A percentile compares a stretch with the other conserved stretches of the same genome.
Conservation (phyloP, 2,888 invertebrate genomes). For the Euplagia quadripunctaria region DNA sequence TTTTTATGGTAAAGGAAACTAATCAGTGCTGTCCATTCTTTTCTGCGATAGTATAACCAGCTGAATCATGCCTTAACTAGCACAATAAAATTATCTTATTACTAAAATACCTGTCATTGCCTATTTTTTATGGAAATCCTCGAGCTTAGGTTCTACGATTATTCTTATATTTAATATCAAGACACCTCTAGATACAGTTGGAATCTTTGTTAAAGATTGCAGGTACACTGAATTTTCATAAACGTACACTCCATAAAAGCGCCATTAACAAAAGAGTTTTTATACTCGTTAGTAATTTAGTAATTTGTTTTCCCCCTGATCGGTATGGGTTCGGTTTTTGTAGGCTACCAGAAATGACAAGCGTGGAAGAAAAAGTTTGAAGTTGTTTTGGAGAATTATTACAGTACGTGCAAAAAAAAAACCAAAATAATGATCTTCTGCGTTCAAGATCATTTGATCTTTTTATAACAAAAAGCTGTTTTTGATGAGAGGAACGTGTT, state of each 20-base stretch:
- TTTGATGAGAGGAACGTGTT: not conserved
- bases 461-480: not conserved
- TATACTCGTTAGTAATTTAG: not conserved
- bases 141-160: too few relatives aligned
- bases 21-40: not conserved
- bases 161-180: too few relatives aligned
- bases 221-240: not conserved
- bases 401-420: too few relatives aligned
- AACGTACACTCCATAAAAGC: not conserved
- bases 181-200: not conserved
- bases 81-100: too few relatives aligned
- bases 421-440: not conserved
- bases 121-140: too few relatives aligned
- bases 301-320: not conserved
- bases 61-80: too few relatives aligned
- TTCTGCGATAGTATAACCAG: too few relatives aligned
- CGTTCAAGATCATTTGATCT: not conserved
- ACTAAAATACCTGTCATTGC: too few relatives aligned
- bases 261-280: not conserved
- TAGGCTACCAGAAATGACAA: not conserved
- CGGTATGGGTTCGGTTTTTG: not conserved
- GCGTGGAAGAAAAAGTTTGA: not conserved
- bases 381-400: not conserved
- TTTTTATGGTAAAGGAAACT: not conserved
- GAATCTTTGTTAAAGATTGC: not conserved